These are phyloP conservation scores for Drosophila demipolita DNA, from an alignment of 2,888 invertebrate genomes.

Conservation along the genomic window DNA sequence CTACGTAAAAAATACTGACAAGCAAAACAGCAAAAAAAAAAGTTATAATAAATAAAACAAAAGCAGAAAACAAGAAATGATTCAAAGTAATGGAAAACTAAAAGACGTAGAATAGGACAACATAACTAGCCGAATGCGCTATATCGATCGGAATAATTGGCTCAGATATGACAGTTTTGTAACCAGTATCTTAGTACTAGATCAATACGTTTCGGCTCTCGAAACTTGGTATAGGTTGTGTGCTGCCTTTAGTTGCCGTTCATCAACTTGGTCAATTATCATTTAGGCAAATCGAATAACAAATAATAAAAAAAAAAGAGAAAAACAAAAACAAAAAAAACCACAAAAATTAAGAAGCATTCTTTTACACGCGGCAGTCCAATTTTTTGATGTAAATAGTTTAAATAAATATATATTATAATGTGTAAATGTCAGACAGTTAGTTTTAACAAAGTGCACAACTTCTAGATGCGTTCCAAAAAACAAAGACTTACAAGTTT, in stretches of 20 bases:
- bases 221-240: slow-evolving; percentile 70
- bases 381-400: slow-evolving; percentile 70
- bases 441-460: slow-evolving; percentile 66
- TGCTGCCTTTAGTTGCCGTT: slow-evolving; percentile 70
- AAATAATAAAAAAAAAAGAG: slow-evolving; percentile 9
- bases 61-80: slow-evolving; percentile 1
- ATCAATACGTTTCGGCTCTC: slow-evolving; percentile 33
- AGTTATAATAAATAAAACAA: slow-evolving; percentile 13
- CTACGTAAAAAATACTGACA: slow-evolving; percentile 23
- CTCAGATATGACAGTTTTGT: slow-evolving; percentile 31
- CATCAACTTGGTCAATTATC: slow-evolving; percentile 77
- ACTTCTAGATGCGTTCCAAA: slow-evolving; percentile 75
- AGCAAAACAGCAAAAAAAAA: background rate
- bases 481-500: slow-evolving; percentile 68
- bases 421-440: slow-evolving; percentile 61
- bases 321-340: background rate
- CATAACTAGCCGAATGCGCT: slow-evolving; percentile 13
- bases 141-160: slow-evolving; percentile 22
- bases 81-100: slow-evolving; percentile 1
- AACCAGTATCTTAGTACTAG: slow-evolving; percentile 30
- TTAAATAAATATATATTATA: slow-evolving; percentile 31
- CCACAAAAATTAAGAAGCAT: background rate
- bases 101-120: slow-evolving; percentile 26
- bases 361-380: slow-evolving; percentile 56
- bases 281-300: slow-evolving; percentile 48